Evolutionary conservation across 1,140 invertebrate genomes (phyloP).

Genomic region (Belonocnema kinseyi): DNA sequence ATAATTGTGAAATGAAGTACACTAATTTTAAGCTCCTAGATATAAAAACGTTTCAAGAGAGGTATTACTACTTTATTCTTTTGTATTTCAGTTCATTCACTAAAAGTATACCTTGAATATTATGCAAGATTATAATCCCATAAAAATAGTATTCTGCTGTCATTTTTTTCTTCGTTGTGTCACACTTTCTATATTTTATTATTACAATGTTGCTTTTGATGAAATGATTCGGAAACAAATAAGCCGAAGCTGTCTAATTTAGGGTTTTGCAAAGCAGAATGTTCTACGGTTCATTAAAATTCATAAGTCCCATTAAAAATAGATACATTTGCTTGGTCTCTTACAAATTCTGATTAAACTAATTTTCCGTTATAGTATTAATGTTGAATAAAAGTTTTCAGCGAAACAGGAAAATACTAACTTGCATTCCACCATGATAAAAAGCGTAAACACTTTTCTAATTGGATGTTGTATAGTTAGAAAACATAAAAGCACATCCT

Average conservation of each 20-base stretch:
- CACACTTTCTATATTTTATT: neutral
- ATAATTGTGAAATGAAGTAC: no score
- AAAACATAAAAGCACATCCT: no score
- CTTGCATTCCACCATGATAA: no score
- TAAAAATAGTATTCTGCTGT: neutral
- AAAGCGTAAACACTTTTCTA: no score
- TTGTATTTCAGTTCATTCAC: no score
- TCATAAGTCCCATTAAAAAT: neutral
- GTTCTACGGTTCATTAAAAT: constrained; percentile 1
- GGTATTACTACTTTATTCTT: no score
- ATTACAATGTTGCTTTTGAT: constrained; percentile 2
- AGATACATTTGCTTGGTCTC: constrained; percentile 14
- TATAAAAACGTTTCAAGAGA: no score
- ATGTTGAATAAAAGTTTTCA: neutral
- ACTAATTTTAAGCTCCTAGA: no score
- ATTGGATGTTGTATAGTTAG: no score
- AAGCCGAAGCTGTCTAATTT: neutral
- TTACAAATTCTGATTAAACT: neutral
- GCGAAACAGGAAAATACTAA: neutral
- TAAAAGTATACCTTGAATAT: no score
- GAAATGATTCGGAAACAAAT: neutral
- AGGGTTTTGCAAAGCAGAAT: neutral
- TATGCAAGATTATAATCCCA: neutral
- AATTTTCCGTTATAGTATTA: neutral
- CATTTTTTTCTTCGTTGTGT: neutral